phyloP scores from a whole-genome alignment of 1,140 invertebrate genomes.

The Drosophila willistoni region DNA sequence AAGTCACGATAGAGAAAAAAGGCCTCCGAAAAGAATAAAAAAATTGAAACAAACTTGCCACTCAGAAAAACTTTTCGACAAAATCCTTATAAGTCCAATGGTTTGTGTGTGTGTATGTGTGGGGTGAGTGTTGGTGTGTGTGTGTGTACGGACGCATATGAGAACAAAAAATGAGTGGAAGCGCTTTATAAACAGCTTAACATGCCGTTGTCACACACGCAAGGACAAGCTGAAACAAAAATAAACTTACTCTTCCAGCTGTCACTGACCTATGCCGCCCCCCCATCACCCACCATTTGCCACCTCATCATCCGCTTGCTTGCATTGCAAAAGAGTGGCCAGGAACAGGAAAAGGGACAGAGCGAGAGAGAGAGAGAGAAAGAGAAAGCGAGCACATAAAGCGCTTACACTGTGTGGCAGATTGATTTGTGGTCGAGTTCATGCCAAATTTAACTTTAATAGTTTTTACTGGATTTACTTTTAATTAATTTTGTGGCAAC shows the following conservation, averaged over 20 bases:
- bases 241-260: conserved; percentile 45
- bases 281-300: not conserved
- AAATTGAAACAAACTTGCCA: conserved; percentile 42
- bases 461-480: conserved; percentile 81
- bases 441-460: conserved; percentile 81
- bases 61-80: conserved; percentile 45
- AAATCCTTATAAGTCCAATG: conserved; percentile 42
- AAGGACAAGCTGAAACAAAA: conserved; percentile 54
- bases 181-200: conserved; percentile 77
- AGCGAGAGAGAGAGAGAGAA: not conserved
- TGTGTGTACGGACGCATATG: conserved; percentile 7
- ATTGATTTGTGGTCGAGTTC: conserved; percentile 80
- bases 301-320: conserved; percentile 15
- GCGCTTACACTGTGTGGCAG: conserved; percentile 73
- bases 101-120: not conserved
- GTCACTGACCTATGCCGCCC: conserved; percentile 21
- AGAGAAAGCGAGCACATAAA: conserved; percentile 44
- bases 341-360: not conserved
- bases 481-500: conserved; percentile 74
- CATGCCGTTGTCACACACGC: conserved; percentile 68
- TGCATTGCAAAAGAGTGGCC: not conserved
- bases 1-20: conserved; percentile 36
- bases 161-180: conserved; percentile 56
- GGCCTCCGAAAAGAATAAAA: conserved; percentile 32
- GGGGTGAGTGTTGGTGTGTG: conserved; percentile 3